These are phyloP conservation scores for Lerista edwardsae DNA, from an alignment of 2,797 vertebrate species.

Conservation along the genomic window DNA sequence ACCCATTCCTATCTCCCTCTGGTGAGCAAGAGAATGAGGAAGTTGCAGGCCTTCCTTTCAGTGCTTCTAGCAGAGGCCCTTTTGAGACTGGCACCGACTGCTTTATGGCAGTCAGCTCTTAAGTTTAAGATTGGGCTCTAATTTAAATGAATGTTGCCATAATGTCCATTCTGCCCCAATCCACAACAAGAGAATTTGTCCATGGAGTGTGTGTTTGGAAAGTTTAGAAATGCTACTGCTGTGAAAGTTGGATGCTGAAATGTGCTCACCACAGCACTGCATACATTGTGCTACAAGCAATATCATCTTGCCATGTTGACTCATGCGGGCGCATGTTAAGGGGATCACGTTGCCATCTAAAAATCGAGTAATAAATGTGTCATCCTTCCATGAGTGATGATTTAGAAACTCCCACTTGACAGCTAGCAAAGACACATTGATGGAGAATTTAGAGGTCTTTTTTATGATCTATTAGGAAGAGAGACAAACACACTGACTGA, in stretches of 20 bases:
- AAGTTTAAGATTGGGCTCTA: too few species aligned
- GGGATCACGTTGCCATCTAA: conserved; percentile 12
- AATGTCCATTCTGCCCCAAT: background rate
- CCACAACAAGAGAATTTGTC: background rate
- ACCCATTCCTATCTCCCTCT: too few species aligned
- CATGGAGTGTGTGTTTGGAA: background rate
- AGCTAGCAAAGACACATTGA: conserved; percentile 29
- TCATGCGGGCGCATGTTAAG: background rate
- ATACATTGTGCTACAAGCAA: background rate
- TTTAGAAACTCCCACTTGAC: conserved; percentile 20
- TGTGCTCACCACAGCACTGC: background rate
- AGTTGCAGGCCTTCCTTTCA: too few species aligned
- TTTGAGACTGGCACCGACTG: too few species aligned
- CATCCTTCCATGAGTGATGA: conserved; percentile 4
- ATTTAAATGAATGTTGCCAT: background rate
- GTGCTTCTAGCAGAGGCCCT: too few species aligned
- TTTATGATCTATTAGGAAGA: conserved; percentile 27
- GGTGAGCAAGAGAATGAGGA: too few species aligned
- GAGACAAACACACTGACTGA: conserved; percentile 26
- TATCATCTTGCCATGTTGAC: background rate
- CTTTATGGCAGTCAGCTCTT: too few species aligned
- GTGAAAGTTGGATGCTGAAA: background rate
- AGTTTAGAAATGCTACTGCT: background rate
- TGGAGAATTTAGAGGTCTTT: conserved; percentile 15
- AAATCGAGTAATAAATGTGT: conserved; percentile 5